Evolutionary conservation across 2,113 vertebrate species (phyloP), one percentile per base, ranked within the genome.

Genomic region (Acrocephalus arundinaceus): DNA sequence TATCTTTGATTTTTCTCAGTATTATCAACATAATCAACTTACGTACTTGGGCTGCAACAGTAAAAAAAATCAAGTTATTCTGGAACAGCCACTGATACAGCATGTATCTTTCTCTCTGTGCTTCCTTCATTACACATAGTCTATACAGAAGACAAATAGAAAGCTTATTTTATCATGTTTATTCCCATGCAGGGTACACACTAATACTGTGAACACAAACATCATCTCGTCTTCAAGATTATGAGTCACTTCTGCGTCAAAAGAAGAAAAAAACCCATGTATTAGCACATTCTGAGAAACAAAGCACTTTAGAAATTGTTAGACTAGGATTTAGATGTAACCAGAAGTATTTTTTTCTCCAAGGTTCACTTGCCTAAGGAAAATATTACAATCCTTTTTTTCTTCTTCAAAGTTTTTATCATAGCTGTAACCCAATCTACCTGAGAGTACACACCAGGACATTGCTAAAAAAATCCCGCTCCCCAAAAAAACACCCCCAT

Each of bases 401-500:
- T 30, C 13, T 85, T 84, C 37, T 33, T 76, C 33, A 59, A 61
- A 61, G 15, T 52, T 65, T 72, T 86, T 13, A 16, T 21, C 16
- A 33, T 15, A 52, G 13, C 13, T 35, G 6, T 24, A 81, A 63
- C 8, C 23, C 12, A n/a, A 1, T 35, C 37, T 72, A 39, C 19
- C 24, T 48, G 23, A 52, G 13, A 58, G 19, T 54, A 25, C n/a
- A 78, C 15, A 71, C 3, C 4, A 49, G 4, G 11, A 59, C 1
- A 3, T 20, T 57, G 20, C 30, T 73, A 35, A 79, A 57, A 13
- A 37, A 31, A 28, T 23, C 4, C 19, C 1, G 3, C 14, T 4
- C 3, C 2, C 0, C 1, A n/a, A 20, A 85, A 72, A 48, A 10
- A 0, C 19, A 30, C 2, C 5, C 9, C 25, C 7, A 25, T 3